Conservation (phyloP, 2,888 invertebrate genomes). For the Melikaiella ostensackeni region DNA sequence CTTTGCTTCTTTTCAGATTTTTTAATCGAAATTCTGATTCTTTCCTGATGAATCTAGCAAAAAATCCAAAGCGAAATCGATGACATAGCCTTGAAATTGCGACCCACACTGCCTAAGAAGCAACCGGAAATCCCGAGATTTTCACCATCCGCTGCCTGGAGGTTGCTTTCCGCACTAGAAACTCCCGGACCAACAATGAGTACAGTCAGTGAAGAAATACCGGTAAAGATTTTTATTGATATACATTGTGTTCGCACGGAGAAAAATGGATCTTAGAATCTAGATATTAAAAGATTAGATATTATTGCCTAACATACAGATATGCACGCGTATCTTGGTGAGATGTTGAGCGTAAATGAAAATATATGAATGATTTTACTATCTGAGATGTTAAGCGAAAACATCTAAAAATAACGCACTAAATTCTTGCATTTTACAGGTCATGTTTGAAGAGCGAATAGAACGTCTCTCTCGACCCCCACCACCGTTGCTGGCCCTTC, state of each 20-base stretch:
- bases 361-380: too few species aligned
- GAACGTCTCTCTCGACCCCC: slow-evolving; percentile 79
- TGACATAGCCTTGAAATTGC: slow-evolving; percentile 85
- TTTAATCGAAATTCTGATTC: background rate
- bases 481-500: slow-evolving; percentile 76
- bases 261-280: too few species aligned
- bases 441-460: slow-evolving; percentile 79
- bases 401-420: too few species aligned
- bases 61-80: slow-evolving; percentile 77
- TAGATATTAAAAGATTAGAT: too few species aligned
- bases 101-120: slow-evolving; percentile 89
- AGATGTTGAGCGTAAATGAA: too few species aligned
- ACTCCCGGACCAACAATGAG: slow-evolving; percentile 74
- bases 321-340: too few species aligned
- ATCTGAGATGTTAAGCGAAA: too few species aligned
- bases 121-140: slow-evolving; percentile 88
- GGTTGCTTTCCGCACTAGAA: slow-evolving; percentile 83
- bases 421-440: slow-evolving; percentile 60
- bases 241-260: too few species aligned
- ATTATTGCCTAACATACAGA: too few species aligned
- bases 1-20: too few species aligned
- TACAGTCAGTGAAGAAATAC: slow-evolving; percentile 73
- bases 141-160: slow-evolving; percentile 91
- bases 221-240: slow-evolving; percentile 56
- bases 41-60: slow-evolving; percentile 55